Base-by-base conservation (phyloP, 2,888 invertebrate genomes). In the Thereva unica region DNA sequence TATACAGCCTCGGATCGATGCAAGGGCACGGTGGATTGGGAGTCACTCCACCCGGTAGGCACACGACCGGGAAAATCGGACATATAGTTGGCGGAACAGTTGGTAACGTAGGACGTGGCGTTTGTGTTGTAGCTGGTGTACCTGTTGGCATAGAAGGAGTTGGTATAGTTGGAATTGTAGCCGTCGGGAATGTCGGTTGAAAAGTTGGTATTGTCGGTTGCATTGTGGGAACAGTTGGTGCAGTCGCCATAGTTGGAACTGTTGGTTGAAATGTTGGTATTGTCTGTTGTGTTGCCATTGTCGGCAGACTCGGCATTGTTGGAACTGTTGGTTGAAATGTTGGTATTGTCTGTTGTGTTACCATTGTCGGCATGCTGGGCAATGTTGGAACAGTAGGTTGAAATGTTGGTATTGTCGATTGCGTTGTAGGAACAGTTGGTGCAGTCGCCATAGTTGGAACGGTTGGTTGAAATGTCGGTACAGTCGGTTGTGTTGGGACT, bases 21-120 rank as follows among this genome's bases (percentile, higher is more conserved):
- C 81, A 81, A 12, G 80, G 78, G 45, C 80, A 81, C 64, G 76
- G 72, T 3, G 77, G 73, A 52, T 77, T 69, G 0, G 80, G 79
- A 7, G 74, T 72, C 9, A 71, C 68, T 4, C 79, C 78, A 2
- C 76, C 76, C 0, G 77, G 71, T 41, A 78, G 71, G 41, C 80
- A 80, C 7, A 76, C 73, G 42, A 77, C 71, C 3, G 80, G 80
- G 50, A 71, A 71, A 0, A 73, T 10, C 3, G 77, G 77, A 69
- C 77, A 77, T 4, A 66, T 45, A 38, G 65, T 49, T 44, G 53
- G 35, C 23, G 61, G 40, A 38, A 59, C 38, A 37, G 54, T 42
- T 9, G 67, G 59, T 3, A 70, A 68, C 5, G 70, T 66, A 10
- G 71, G 45, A 4, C 70, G 67, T 6, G 71, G 72, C 3, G 71